Conservation (phyloP, 2,888 invertebrate species). For the Apotomis betuletana region DNA sequence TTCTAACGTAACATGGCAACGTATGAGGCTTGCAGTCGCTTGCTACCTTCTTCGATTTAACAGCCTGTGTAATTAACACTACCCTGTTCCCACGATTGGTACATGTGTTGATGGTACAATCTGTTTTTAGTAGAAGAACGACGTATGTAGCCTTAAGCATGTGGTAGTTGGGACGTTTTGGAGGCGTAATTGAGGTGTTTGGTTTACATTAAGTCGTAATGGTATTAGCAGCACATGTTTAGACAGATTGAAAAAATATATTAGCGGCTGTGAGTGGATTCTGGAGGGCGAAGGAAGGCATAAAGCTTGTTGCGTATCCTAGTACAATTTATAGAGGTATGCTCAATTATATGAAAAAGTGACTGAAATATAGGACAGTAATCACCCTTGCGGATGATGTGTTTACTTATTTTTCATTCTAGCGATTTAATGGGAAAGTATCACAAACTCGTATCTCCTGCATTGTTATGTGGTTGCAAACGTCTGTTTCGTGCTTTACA, state of each 20-base stretch:
- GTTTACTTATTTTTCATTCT: too few relatives aligned
- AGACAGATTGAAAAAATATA: conserved; percentile 19
- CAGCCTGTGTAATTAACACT: conserved; percentile 5
- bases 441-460: too few relatives aligned
- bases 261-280: conserved; percentile 4
- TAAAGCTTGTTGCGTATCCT: too few relatives aligned
- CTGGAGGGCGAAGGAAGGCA: not conserved
- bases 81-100: conserved; percentile 10
- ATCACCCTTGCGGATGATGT: too few relatives aligned
- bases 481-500: too few relatives aligned
- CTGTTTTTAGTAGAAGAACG: not conserved
- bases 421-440: too few relatives aligned
- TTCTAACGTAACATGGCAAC: too few relatives aligned
- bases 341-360: too few relatives aligned
- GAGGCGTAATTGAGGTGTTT: not conserved
- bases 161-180: not conserved
- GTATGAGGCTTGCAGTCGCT: not conserved
- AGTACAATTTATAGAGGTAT: too few relatives aligned
- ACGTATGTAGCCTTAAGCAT: not conserved
- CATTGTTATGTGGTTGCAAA: too few relatives aligned
- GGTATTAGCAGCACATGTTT: conserved; percentile 22
- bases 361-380: too few relatives aligned
- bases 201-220: conserved; percentile 23
- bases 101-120: conserved; percentile 10
- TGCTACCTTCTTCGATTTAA: conserved; percentile 5